Evolutionary conservation across 2,888 invertebrate genomes (phyloP), one percentile per base, ranked within the genome.

Genomic region (Bombylius major): DNA sequence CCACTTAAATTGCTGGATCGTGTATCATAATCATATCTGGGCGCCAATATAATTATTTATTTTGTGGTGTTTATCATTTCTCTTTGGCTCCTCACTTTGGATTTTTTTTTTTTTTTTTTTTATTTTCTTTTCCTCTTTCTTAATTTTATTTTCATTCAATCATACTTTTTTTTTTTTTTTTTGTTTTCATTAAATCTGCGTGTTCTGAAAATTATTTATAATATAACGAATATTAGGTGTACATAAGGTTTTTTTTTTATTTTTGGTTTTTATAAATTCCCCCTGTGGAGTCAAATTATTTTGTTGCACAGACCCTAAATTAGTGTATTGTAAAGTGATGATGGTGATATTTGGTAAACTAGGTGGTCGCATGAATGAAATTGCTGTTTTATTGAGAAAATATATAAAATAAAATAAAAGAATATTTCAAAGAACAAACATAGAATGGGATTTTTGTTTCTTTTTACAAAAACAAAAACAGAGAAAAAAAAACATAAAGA

Each of bases 31-130:
- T 60, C 58, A 58, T 58, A 60, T 51, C 56, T 56, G 60, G 60
- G 58, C 60, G 60, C 60, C 60, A 58, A 60, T 58, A 58, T 60
- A 60, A 60, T 60, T 60, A 58, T 60, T 60, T 60, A 56, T 56
- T 57, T 34, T 58, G 23, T 23, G 58, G 58, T 59, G 55, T 60
- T 59, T 55, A 55, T 59, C 57, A 57, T 59, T 51, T 58, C 49
- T 58, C 47, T 48, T 45, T 55, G 49, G 56, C 47, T 51, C 51
- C 55, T 55, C 23, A 51, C 50, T 55, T 55, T 49, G 13, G 4
- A 4, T 14, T 14, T 31, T 33, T 34, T 47, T 34, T 31, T 34
- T 11, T n/a, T 42, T 47, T 45, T 50, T 50, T 33, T 32, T 46
- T 46, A 7, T 42, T 42, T 12, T 39, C 5, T 51, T 51, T 51